Evolutionary conservation across 1,140 invertebrate species (phyloP).

Genomic region (Mizuhopecten yessoensis): DNA sequence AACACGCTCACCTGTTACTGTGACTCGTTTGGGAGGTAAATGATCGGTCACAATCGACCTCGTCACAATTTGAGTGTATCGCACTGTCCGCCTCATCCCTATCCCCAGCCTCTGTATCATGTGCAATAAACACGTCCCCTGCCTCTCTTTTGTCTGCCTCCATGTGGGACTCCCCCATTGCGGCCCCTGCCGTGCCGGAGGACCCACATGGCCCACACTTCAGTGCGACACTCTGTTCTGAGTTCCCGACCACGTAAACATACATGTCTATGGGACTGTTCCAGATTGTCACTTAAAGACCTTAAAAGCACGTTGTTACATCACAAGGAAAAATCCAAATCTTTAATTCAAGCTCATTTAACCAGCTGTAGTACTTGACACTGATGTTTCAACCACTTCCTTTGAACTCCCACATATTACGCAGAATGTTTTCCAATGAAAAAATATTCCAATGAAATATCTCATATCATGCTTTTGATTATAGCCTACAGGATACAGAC

Average conservation of each 20-base stretch:
- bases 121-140: not conserved
- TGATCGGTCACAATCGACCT: not conserved
- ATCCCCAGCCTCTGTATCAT: not conserved
- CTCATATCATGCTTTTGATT: not conserved
- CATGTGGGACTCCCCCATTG: not conserved
- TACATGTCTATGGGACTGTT: not conserved
- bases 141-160: not conserved
- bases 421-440: too few relatives aligned
- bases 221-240: not conserved
- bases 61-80: not conserved
- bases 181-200: not conserved
- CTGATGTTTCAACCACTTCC: too few relatives aligned
- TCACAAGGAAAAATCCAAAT: too few relatives aligned
- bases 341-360: too few relatives aligned
- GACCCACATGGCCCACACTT: conserved; percentile 29
- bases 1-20: not conserved
- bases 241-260: not conserved
- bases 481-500: too few relatives aligned
- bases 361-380: too few relatives aligned
- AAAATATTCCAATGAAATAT: not conserved
- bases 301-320: too few relatives aligned
- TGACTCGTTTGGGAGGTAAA: not conserved
- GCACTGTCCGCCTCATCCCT: not conserved
- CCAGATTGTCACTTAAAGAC: not conserved
- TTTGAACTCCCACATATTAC: too few relatives aligned